Evolutionary conservation across 2,113 vertebrate species (phyloP), one percentile per base, ranked within the genome.

Genomic region (Solea senegalensis): DNA sequence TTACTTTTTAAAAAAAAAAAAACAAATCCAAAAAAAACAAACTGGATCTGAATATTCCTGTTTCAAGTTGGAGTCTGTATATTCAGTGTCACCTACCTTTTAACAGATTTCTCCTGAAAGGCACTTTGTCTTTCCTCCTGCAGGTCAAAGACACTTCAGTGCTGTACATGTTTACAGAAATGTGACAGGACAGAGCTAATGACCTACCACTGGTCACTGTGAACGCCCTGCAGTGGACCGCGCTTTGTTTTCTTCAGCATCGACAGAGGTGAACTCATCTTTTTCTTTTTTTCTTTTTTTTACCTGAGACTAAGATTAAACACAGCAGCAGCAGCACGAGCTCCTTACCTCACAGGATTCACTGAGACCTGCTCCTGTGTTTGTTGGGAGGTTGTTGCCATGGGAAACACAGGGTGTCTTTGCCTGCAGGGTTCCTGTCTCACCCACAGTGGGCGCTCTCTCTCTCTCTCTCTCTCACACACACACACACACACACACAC

Each of bases 241-340:
- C 88, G 86, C 48, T 69, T 92, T 8, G 64, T 85, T 73, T 93
- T 94, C 72, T 87, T 92, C 78, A 94, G 76, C 65, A 87, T 88
- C 5, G 93, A 89, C 40, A 93, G 60, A 21, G 92, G 92, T 11
- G 92, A 92, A 61, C 90, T 93, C 94, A 94, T 94, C 21, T 21
- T 21, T 21, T 21, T 21, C 21, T 21, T 21, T 21, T 1, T 21
- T 21, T 21, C 21, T 21, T 21, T 21, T 21, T 10, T 72, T 53
- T 48, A 34, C 60, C 26, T 6, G 45, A 26, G 21, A 21, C 54
- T 8, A 2, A 3, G 6, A 53, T 8, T 0, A 53, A 21, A 21
- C 21, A 21, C 21, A 21, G 21, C 21, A 55, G 21, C 21, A 55
- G 49, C 49, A 14, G 49, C 13, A 50, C 15, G 3, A 48, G 12